A percentile compares a stretch with the other conserved stretches of the same genome.
phyloP scores from a whole-genome alignment of 2,113 vertebrate species.

The Lota lota region DNA sequence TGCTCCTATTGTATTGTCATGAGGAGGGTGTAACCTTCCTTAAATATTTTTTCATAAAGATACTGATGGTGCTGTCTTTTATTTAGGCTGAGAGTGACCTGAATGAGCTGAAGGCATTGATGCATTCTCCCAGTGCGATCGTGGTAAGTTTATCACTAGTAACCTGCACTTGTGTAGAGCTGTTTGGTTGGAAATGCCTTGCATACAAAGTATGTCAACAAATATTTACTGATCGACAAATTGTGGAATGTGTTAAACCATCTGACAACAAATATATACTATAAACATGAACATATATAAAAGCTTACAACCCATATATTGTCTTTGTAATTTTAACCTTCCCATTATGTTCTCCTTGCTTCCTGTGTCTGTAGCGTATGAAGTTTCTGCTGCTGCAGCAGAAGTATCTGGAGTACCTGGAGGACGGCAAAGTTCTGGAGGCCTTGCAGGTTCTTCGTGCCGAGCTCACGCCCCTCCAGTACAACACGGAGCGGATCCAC shows the following conservation, averaged over 20 bases:
- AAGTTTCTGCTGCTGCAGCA: slow-evolving; percentile 98
- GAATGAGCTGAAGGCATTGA: slow-evolving; percentile 96
- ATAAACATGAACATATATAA: too few relatives aligned
- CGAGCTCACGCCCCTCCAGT: slow-evolving; percentile 93
- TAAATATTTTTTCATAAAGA: too few relatives aligned
- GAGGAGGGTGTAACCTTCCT: too few relatives aligned
- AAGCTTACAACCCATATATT: too few relatives aligned
- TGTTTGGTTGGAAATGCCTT: too few relatives aligned
- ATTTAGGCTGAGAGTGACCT: slow-evolving; percentile 94
- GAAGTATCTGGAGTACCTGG: slow-evolving; percentile 97
- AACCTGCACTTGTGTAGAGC: too few relatives aligned
- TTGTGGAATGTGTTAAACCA: too few relatives aligned
- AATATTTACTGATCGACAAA: too few relatives aligned
- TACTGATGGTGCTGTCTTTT: slow-evolving; percentile 44
- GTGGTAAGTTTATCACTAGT: slow-evolving; percentile 81
- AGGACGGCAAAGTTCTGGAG: slow-evolving; percentile 95
- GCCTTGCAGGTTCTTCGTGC: slow-evolving; percentile 92
- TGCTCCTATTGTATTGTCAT: background rate
- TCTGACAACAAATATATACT: too few relatives aligned
- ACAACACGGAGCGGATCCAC: slow-evolving; percentile 94
- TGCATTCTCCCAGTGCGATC: slow-evolving; percentile 95
- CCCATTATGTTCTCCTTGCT: background rate
- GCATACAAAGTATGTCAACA: too few relatives aligned
- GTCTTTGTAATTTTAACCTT: too few relatives aligned
- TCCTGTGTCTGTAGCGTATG: slow-evolving; percentile 82